Evolutionary conservation across 2,113 vertebrate genomes (phyloP), one percentile per base, ranked within the genome.

Genomic region (Campylomormyrus tamandua): DNA sequence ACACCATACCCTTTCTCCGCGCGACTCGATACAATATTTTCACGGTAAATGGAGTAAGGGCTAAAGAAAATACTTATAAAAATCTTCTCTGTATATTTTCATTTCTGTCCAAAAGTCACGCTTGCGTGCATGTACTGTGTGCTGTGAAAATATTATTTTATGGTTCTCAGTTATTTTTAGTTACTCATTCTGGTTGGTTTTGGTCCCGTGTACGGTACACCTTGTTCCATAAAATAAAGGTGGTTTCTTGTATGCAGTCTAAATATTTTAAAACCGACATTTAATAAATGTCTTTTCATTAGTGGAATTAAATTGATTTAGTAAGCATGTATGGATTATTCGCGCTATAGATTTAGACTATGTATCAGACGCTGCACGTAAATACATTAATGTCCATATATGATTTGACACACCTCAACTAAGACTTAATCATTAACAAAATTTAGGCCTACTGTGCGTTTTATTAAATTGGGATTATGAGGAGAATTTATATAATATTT

Each of bases 101-200:
- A 90, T 91, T 87, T 89, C 91, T 83, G 91, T 93, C 93, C 93
- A 94, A 93, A 91, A 93, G 92, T 94, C 91, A 91, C 90, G 93
- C 94, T 93, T 93, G 90, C 88, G 53, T 94, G 66, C 91, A 91
- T 90, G 90, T 87, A 88, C 62, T 88, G 91, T 88, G 87, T 89
- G 91, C 90, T 90, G 90, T 91, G 92, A 92, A 94, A 95, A 93
- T 90, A 89, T 94, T 92, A 93, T 96, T 91, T 92, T 94, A 93
- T 91, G 94, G 92, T 94, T 94, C 90, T 87, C 93, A 93, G 94
- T 92, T 96, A 96, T 95, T 95, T 95, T 94, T 94, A 95, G 93
- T 91, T 87, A 66, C 90, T 91, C 93, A 91, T 91, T 92, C 92
- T 89, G 92, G 89, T 91, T 94, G 91, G 89, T 93, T 92, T 93